A percentile compares a stretch with the other conserved stretches of the same genome.
phyloP scores from a whole-genome alignment of 2,113 vertebrate genomes.

The Sturnus vulgaris region DNA sequence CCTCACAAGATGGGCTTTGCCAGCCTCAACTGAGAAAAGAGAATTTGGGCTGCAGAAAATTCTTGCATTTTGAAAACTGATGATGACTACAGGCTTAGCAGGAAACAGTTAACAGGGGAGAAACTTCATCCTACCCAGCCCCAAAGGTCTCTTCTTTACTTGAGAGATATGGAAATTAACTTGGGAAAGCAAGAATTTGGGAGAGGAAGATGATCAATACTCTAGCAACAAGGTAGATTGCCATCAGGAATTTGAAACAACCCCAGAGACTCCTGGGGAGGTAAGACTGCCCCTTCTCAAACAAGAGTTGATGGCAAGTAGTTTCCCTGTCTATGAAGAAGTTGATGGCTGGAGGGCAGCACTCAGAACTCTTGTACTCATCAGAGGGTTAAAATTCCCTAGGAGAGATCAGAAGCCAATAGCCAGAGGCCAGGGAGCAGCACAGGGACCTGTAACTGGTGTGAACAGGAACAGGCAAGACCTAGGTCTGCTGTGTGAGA shows the following conservation, averaged over 20 bases:
- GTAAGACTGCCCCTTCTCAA: neutral
- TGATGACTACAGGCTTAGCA: neutral
- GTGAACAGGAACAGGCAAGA: neutral
- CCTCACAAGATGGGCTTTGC: neutral
- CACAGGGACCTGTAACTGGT: neutral
- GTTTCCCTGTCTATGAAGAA: neutral
- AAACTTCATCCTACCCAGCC: neutral
- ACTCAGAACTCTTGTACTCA: neutral
- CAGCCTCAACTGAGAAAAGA: neutral
- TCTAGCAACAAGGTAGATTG: neutral
- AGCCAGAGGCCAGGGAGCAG: neutral
- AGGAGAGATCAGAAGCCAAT: neutral
- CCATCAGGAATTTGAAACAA: neutral
- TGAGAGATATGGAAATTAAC: neutral
- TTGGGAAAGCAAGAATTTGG: neutral
- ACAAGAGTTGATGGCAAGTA: neutral
- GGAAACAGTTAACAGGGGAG: neutral
- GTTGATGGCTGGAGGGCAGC: neutral
- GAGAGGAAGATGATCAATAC: neutral
- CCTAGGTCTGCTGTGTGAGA: neutral
- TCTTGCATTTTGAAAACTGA: neutral
- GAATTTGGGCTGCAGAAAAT: neutral
- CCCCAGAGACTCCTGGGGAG: neutral
- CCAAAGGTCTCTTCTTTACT: neutral
- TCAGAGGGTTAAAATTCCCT: neutral